Base-by-base conservation (phyloP, 2,113 vertebrate genomes). In the Phoenicopterus ruber region DNA sequence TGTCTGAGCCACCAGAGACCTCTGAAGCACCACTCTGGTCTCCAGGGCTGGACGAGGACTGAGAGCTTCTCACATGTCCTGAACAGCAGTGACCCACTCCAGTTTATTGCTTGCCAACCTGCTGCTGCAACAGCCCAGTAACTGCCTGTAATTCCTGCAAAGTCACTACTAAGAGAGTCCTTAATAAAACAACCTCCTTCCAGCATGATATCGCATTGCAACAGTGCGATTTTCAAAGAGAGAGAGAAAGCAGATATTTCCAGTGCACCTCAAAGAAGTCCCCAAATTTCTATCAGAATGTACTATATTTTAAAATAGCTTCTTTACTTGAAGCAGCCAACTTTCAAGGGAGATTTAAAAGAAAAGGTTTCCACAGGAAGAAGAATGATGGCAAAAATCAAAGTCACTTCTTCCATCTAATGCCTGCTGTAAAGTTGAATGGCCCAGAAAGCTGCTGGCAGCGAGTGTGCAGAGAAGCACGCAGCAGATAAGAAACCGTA, bases 341-440 rank as follows among this genome's bases (percentile, higher is more conserved):
- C 85, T 94, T 96, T 44, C 40, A 38, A 90, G 40, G 38, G 57
- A 52, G 42, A 42, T 71, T 47, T 57, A 44, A 85, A 71, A 69
- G 76, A 67, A 91, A 94, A 79, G 47, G 86, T 80, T 97, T 91
- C 95, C 46, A 71, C 52, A 80, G 90, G 61, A 87, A 86, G n/a
- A 66, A 66, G 54, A 88, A 85, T 8, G 78, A 88, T 11, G 66
- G 91, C 65, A 83, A 85, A 85, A 96, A 94, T 96, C 93, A 92
- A 95, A 96, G 94, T 55, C 36, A 70, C 13, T 47, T 71, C 77
- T 90, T 63, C 86, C 88, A 62, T 36, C 42, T n/a, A 59, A 87
- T 31, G 69, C 86, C 82, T 93, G 87, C 71, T 54, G 74, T 58
- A 61, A 61, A 89, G 78, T 5, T 19, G 77, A 73, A 38, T 14